Evolutionary conservation across 2,797 vertebrate genomes (phyloP).

Genomic region (Sebastes trivittatus): DNA sequence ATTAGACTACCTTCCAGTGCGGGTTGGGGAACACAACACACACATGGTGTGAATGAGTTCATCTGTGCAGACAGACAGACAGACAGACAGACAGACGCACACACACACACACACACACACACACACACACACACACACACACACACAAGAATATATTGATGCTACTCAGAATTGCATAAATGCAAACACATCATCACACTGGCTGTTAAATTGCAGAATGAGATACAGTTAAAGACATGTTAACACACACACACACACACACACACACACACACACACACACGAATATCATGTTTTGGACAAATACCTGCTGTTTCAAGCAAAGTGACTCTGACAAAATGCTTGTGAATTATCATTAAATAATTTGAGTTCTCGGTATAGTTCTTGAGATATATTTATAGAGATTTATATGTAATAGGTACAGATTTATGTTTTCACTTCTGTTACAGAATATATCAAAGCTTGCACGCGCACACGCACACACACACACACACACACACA

Average conservation of each 20-base stretch:
- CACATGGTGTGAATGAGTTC: too few species aligned
- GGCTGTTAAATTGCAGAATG: too few species aligned
- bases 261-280: too few species aligned
- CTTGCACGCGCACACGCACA: background rate
- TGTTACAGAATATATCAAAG: background rate
- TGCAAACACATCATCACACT: background rate
- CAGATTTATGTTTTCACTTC: background rate
- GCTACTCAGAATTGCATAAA: too few species aligned
- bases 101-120: too few species aligned
- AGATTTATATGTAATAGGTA: background rate
- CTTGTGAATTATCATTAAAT: background rate
- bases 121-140: too few species aligned
- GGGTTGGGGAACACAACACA: background rate
- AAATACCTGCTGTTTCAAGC: background rate
- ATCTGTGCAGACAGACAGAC: background rate
- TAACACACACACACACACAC: too few species aligned
- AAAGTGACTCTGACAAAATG: background rate
- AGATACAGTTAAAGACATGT: too few species aligned
- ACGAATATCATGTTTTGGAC: too few species aligned
- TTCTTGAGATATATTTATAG: background rate
- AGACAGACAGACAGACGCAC: background rate
- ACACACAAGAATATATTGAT: too few species aligned
- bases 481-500: background rate
- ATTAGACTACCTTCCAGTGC: slow-evolving; percentile 36
- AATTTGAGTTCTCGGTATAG: background rate